These are phyloP conservation scores for Tenualosa ilisha DNA, from an alignment of 2,797 vertebrate species.

Conservation along the genomic window DNA sequence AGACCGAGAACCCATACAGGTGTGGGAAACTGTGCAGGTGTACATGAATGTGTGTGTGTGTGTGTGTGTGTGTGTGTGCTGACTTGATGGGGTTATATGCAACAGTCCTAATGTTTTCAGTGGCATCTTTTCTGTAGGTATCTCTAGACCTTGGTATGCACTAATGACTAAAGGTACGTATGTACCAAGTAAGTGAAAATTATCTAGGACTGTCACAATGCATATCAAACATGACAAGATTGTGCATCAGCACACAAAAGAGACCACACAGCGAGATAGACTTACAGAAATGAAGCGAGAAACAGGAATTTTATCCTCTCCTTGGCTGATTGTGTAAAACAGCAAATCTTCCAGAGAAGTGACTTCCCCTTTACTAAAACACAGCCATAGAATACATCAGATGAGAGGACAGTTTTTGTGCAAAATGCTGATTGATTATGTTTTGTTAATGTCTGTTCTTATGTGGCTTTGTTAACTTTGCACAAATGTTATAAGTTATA, in stretches of 20 bases:
- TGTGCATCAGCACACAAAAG: not conserved
- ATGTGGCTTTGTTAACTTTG: not conserved
- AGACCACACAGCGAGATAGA: constrained; percentile 37
- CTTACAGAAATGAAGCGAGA: constrained; percentile 85
- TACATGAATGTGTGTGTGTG: not conserved
- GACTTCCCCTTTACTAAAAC: constrained; percentile 65
- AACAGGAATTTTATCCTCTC: constrained; percentile 81
- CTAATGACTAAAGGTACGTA: not conserved
- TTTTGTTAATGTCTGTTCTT: not conserved
- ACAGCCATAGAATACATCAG: constrained; percentile 16
- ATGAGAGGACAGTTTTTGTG: not conserved
- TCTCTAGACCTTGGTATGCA: too few species aligned
- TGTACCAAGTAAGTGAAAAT: not conserved
- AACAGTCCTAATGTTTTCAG: too few species aligned
- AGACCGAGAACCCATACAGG: not conserved
- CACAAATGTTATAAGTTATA: not conserved
- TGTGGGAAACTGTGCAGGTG: not conserved
- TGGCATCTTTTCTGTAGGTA: not conserved
- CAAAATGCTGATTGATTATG: not conserved
- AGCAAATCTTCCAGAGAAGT: constrained; percentile 83
- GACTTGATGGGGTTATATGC: too few species aligned
- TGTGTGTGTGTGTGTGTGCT: not conserved
- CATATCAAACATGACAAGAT: not conserved
- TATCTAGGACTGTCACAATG: not conserved
- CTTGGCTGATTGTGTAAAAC: constrained; percentile 89